phyloP scores from a whole-genome alignment of 2,797 vertebrate species.

The Propithecus perrieri region DNA sequence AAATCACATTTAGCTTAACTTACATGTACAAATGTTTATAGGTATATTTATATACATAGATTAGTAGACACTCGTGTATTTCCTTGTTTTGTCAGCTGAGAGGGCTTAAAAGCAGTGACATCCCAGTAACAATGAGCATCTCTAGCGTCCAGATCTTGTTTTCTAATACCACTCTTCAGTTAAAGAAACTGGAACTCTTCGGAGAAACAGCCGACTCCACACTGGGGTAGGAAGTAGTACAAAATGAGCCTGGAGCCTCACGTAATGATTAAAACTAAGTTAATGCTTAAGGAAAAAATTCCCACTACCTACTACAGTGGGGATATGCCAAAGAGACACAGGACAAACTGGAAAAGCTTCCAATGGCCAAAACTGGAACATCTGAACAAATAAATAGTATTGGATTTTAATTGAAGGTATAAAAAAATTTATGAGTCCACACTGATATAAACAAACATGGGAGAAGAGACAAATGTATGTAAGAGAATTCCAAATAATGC shows the following conservation, averaged over 20 bases:
- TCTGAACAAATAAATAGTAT: not conserved
- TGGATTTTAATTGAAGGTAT: not conserved
- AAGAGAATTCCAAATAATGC: not conserved
- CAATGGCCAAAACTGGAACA: not conserved
- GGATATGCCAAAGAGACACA: accelerated
- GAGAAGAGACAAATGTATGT: not conserved
- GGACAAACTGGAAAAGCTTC: not conserved
- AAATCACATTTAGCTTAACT: not conserved
- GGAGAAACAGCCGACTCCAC: not conserved
- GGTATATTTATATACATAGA: too few species aligned
- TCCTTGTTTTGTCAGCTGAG: not conserved
- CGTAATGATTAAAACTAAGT: not conserved
- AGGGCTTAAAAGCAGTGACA: not conserved
- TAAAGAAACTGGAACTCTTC: not conserved
- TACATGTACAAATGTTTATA: not conserved
- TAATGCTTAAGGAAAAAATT: not conserved
- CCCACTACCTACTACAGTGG: not conserved
- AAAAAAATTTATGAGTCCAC: not conserved
- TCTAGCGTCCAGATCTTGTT: not conserved
- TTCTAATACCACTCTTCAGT: not conserved
- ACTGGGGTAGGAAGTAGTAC: not conserved
- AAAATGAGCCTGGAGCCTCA: not conserved
- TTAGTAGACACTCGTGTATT: not conserved
- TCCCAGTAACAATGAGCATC: not conserved
- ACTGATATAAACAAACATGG: not conserved